Evolutionary conservation across 1,140 invertebrate species (phyloP), one percentile per base, ranked within the genome.

Genomic region (Ylistrum balloti): DNA sequence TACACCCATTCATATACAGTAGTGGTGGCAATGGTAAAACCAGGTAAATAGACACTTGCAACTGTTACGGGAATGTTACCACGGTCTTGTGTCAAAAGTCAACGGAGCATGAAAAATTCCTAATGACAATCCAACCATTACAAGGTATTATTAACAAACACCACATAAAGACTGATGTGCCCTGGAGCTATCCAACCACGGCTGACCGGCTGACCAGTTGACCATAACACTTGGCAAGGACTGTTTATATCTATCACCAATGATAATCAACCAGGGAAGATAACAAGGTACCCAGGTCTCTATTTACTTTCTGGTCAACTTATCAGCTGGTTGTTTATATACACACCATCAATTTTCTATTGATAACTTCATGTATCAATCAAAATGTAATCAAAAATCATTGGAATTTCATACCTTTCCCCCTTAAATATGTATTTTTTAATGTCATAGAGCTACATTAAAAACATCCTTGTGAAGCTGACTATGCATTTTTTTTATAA

Each of bases 81-180:
- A 28, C 56, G 2, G 45, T 74, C 22, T 45, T 17, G n/a, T 15
- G 17, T 45, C 20, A 13, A n/a, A 74, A n/a, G 56, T 74, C 56
- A 28, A 7, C 17, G 11, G 56, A 28, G 56, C 56, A 28, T 74
- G 56, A 74, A 74, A 74, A 74, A 74, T 74, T 74, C 56, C 56
- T 28, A 74, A 74, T 74, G 56, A 74, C 56, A 74, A 74, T 74
- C 56, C 56, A 74, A 74, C 56, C 56, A 74, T 74, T 28, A n/a
- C 56, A 28, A 74, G 13, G n/a, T 5, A 74, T 74, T 5, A 74
- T 74, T 17, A 74, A 74, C 0, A 28, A n/a, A 0, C 56, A 28
- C 22, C 41, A 45, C 20, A 7, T 38, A 13, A 38, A 38, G 35
- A 45, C 41, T 13, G 7, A 45, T 45, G 41, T 74, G 13, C 9